Evolutionary conservation across 2,888 invertebrate species (phyloP).

Genomic region (Clivina fossor): DNA sequence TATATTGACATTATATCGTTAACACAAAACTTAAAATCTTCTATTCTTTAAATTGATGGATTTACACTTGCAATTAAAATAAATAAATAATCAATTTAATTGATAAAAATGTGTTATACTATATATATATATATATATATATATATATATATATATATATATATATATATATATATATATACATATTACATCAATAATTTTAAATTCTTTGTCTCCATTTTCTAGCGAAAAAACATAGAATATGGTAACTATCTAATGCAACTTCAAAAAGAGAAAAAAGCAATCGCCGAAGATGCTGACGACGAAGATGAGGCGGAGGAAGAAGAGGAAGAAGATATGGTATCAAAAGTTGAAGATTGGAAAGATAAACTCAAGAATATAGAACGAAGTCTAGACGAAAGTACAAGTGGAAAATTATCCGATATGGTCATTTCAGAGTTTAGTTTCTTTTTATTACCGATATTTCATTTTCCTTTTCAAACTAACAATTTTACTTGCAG

Average conservation of each 20-base stretch:
- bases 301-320: slow-evolving; percentile 43
- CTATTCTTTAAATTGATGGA: no score
- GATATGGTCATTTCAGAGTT: slow-evolving; percentile 52
- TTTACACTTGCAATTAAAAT: no score
- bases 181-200: no score
- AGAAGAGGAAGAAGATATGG: slow-evolving; percentile 42
- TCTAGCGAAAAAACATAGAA: slow-evolving; percentile 29
- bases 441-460: no score
- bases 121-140: no score
- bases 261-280: slow-evolving; percentile 43
- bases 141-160: no score
- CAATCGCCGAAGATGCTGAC: slow-evolving; percentile 39
- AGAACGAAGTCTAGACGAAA: slow-evolving; percentile 47
- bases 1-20: no score
- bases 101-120: no score
- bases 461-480: background rate
- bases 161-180: no score
- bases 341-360: slow-evolving; percentile 45
- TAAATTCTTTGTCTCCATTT: no score
- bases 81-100: no score
- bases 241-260: slow-evolving; percentile 41
- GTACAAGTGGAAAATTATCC: slow-evolving; percentile 51
- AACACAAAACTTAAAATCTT: no score
- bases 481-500: slow-evolving; percentile 45
- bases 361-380: slow-evolving; percentile 53